phyloP scores from a whole-genome alignment of 2,113 vertebrate genomes.

The Catagonus wagneri region DNA sequence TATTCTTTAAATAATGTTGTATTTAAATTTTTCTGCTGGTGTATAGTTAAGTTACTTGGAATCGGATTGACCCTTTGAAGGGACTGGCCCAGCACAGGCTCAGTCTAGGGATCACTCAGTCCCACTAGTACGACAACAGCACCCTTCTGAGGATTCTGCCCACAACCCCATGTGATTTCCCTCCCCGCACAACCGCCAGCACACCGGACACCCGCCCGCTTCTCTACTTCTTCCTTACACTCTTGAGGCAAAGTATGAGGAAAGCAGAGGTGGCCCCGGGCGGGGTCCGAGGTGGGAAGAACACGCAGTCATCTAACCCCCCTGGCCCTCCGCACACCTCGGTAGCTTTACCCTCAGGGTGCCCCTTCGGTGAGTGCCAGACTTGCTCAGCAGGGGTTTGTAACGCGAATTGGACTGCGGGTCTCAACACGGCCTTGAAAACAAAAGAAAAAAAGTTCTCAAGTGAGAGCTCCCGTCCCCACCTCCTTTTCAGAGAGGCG shows the following conservation, averaged over 20 bases:
- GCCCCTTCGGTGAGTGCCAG: background rate
- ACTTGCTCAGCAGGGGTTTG: background rate
- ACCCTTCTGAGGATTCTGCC: background rate
- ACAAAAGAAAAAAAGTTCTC: no score
- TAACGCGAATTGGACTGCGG: background rate
- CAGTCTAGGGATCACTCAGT: background rate
- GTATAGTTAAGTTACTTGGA: background rate
- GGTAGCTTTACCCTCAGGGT: background rate
- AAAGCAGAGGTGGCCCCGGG: background rate
- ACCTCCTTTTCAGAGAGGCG: background rate
- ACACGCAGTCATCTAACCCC: background rate
- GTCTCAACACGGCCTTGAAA: no score
- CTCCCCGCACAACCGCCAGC: background rate
- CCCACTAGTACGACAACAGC: background rate
- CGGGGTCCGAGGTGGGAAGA: background rate
- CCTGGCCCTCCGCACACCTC: background rate
- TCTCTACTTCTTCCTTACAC: background rate
- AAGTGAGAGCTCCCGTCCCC: background rate
- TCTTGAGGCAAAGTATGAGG: background rate
- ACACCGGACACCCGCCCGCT: no score
- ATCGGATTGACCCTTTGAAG: conserved; percentile 15
- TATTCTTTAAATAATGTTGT: conserved; percentile 12
- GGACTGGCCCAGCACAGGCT: background rate
- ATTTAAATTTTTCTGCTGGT: background rate
- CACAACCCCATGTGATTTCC: background rate